Evolutionary conservation across 2,113 vertebrate genomes (phyloP).

Genomic region (Illadopsis cleaveri): DNA sequence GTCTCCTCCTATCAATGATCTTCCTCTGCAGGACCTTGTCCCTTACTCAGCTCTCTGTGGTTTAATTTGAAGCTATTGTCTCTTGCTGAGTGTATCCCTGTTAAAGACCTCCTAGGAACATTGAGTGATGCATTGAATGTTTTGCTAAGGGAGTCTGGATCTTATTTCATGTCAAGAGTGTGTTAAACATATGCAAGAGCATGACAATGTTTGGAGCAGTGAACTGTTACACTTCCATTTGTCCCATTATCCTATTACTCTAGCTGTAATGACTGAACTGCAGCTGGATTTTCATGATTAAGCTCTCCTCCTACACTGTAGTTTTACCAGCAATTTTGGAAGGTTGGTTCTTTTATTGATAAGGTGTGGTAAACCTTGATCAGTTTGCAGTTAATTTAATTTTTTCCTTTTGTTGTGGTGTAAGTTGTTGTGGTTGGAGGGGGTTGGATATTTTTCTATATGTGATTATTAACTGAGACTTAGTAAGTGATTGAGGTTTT

Average conservation of each 20-base stretch:
- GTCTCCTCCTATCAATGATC: rapidly evolving
- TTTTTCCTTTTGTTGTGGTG: background rate
- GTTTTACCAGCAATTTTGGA: background rate
- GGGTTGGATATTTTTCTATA: rapidly evolving
- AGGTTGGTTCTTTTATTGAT: background rate
- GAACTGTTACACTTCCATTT: background rate
- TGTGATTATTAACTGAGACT: background rate
- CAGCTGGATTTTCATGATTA: background rate
- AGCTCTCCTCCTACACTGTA: rapidly evolving
- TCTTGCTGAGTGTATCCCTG: rapidly evolving
- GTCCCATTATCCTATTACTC: background rate
- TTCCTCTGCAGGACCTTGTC: background rate
- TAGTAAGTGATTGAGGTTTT: background rate
- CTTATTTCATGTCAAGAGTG: background rate
- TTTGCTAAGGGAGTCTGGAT: background rate
- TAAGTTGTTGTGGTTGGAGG: background rate
- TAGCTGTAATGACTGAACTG: background rate
- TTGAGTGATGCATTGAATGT: background rate
- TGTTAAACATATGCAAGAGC: background rate
- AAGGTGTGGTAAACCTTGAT: background rate
- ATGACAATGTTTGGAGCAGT: background rate
- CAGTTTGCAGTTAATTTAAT: background rate
- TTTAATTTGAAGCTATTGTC: background rate
- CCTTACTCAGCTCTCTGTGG: background rate
- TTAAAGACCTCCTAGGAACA: background rate